These are phyloP conservation scores for Eledona agricola DNA, from an alignment of 2,888 invertebrate species.

Conservation along the genomic window DNA sequence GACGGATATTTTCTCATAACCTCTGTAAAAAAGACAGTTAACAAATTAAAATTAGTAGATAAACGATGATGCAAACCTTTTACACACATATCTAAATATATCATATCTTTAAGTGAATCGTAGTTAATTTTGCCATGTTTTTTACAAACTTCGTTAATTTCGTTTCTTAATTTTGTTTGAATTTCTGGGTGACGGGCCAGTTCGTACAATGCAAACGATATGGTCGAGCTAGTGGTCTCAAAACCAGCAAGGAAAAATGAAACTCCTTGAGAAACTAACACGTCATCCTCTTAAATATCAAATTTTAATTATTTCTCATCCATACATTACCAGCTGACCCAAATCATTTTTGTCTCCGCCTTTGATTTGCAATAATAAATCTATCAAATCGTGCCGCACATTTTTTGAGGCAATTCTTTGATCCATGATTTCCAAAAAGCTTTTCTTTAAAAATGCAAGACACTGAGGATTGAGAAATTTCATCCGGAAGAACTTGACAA, in stretches of 20 bases:
- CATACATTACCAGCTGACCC: too few relatives aligned
- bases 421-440: constrained; percentile 13
- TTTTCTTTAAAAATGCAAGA: constrained; percentile 6
- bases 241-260: constrained; percentile 64
- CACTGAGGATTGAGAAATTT: constrained; percentile 2
- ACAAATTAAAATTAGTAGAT: background rate
- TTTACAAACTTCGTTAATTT: constrained; percentile 58
- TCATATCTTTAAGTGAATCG: constrained; percentile 62
- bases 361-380: constrained; percentile 13
- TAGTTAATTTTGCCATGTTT: constrained; percentile 59
- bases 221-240: constrained; percentile 62
- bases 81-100: constrained; percentile 62
- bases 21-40: constrained; percentile 50
- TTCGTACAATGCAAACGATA: constrained; percentile 59
- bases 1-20: constrained; percentile 59
- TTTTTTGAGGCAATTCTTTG: background rate
- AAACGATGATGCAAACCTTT: constrained; percentile 51
- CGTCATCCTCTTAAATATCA: constrained; percentile 48
- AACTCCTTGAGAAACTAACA: constrained; percentile 58
- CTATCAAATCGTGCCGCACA: constrained; percentile 16
- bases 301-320: too few relatives aligned
- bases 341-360: constrained; percentile 1
- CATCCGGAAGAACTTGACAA: constrained; percentile 20
- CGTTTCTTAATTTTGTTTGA: constrained; percentile 60
- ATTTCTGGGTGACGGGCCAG: constrained; percentile 59